Evolutionary conservation across 2,888 invertebrate genomes (phyloP).

Genomic region (Dolichopus griseipennis): DNA sequence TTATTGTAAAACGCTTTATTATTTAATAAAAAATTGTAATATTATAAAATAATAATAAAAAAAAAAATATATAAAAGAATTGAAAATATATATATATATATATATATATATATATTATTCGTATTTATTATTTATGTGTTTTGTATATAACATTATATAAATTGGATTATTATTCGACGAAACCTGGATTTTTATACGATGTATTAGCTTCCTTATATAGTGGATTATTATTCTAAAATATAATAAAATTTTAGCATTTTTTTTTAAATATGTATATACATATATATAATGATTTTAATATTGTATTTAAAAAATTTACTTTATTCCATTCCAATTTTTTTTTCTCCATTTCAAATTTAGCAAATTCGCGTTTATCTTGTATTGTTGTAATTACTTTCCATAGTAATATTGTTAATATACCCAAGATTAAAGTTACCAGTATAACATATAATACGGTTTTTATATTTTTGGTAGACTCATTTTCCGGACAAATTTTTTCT

Average conservation of each 20-base stretch:
- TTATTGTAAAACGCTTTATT: too few relatives aligned
- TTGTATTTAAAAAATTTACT: conserved; percentile 48
- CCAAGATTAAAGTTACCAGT: conserved; percentile 85
- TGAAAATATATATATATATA: too few relatives aligned
- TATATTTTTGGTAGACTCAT: conserved; percentile 64
- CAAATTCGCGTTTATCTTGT: conserved; percentile 88
- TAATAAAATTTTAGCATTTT: too few relatives aligned
- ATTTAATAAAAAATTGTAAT: too few relatives aligned
- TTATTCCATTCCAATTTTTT: conserved; percentile 92
- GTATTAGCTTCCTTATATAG: conserved; percentile 96
- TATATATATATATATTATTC: too few relatives aligned
- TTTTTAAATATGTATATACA: too few relatives aligned
- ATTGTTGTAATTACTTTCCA: conserved; percentile 94
- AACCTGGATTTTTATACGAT: conserved; percentile 82
- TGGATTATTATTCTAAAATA: conserved; percentile 65
- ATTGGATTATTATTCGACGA: too few relatives aligned
- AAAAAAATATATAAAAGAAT: too few relatives aligned
- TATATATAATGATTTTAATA: too few relatives aligned
- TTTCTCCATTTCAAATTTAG: conserved; percentile 88
- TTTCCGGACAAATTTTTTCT: conserved; percentile 70
- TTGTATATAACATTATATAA: too few relatives aligned
- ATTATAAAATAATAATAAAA: too few relatives aligned
- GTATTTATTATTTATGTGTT: too few relatives aligned
- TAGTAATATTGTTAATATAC: conserved; percentile 74
- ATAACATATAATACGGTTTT: conserved; percentile 51